Evolutionary conservation across 2,113 vertebrate species (phyloP).

Genomic region (Lanius ludovicianus): DNA sequence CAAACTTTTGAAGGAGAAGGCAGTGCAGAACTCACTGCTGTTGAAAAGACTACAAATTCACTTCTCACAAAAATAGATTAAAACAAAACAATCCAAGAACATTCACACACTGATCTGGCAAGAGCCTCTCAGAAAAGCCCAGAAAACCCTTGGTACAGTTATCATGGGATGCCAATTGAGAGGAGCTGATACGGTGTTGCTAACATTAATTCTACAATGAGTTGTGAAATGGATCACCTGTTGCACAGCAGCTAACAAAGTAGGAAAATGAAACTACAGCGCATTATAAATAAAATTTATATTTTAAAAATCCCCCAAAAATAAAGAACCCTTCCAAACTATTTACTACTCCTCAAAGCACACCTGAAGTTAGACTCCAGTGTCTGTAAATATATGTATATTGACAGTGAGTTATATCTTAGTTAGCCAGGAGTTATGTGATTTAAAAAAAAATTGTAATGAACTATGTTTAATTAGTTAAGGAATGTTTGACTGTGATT

Average conservation of each 20-base stretch:
- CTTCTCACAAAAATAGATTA: neutral
- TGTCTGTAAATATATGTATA: neutral
- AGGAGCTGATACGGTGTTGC: neutral
- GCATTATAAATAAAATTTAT: neutral
- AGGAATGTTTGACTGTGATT: neutral
- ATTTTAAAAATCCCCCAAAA: neutral
- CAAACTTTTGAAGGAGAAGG: neutral
- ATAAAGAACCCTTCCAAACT: neutral
- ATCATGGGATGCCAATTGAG: fast-evolving
- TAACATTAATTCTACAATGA: neutral
- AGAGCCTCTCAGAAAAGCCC: neutral
- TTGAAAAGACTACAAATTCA: neutral
- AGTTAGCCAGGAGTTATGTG: neutral
- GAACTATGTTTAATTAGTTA: neutral
- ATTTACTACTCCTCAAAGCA: neutral
- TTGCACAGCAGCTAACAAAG: neutral
- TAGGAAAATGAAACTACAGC: neutral
- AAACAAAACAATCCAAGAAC: neutral
- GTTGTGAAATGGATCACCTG: neutral
- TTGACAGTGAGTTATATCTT: neutral
- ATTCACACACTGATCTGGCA: neutral
- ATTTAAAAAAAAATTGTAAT: fast-evolving
- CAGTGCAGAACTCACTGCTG: neutral
- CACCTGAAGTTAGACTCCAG: neutral
- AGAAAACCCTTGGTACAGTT: neutral